phyloP scores from a whole-genome alignment of 2,113 vertebrate genomes.

The Mobula birostris region DNA sequence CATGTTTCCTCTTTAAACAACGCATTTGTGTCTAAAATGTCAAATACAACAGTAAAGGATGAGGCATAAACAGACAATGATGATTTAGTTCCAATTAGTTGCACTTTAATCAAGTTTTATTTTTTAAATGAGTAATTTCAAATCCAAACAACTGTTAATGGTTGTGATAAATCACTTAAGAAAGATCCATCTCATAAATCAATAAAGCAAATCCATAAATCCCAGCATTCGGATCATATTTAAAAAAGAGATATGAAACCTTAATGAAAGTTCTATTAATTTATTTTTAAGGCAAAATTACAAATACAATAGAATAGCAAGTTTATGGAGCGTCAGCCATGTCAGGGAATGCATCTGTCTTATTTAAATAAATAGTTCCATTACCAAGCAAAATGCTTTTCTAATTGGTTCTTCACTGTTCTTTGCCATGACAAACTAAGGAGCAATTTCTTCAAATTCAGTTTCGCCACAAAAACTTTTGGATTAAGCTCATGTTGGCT shows the following conservation, averaged over 20 bases:
- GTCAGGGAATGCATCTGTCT: background rate
- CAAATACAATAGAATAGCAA: background rate
- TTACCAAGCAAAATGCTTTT: background rate
- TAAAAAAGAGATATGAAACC: background rate
- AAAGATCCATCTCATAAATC: background rate
- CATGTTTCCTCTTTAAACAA: too few relatives aligned
- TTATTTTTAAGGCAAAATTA: background rate
- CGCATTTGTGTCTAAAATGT: background rate
- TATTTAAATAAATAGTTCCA: background rate
- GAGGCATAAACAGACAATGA: background rate
- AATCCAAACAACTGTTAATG: background rate
- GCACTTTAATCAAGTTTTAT: too few relatives aligned
- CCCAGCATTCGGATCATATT: background rate
- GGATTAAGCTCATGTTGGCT: too few relatives aligned
- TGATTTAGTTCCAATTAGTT: background rate
- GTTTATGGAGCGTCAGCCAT: background rate
- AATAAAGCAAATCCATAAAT: background rate
- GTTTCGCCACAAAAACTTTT: too few relatives aligned
- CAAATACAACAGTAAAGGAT: background rate
- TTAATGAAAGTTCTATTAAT: background rate
- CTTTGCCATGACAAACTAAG: background rate
- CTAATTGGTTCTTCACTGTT: background rate
- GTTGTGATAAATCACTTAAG: background rate
- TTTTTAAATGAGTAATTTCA: background rate
- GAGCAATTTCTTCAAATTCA: too few relatives aligned